Base-by-base conservation (phyloP, 1,140 invertebrate genomes). In the Gonatopus flavifemur region DNA sequence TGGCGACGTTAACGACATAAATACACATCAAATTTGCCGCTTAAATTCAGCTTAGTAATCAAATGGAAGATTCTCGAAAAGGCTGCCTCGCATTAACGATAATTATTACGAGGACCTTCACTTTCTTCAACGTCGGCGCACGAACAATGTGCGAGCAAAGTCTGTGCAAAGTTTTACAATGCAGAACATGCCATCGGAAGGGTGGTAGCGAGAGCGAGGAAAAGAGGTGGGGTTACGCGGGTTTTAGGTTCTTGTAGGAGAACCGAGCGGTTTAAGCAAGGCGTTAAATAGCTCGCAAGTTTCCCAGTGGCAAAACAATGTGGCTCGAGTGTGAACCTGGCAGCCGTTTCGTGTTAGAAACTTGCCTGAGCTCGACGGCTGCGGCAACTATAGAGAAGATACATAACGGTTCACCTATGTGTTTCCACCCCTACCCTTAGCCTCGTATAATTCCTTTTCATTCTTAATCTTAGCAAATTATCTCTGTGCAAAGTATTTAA, bases 211-310 rank as follows among this genome's bases (percentile, higher is more conserved):
- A 37, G 18, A 38, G 32, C n/a, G 37, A 36, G 47, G 46, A 54
- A 54, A 46, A 38, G 19, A 35, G 36, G 43, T 55, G 25, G 30
- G 41, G 28, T 25, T 40, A 49, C 16, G 44, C 47, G 52, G 62
- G 57, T 63, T 66, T 65, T 52, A 38, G 51, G 66, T 69, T 70
- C 65, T 71, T 70, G 69, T 48, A 48, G 52, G 50, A 45, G 45
- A 56, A 52, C 57, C 52, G 60, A 54, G 63, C 62, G 55, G 62
- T 66, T 64, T 54, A 56, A 56, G 61, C 66, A 62, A 72, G 60
- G 71, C 71, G 69, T 72, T 75, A 72, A 76, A 75, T 73, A 70
- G 69, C 72, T 73, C 44, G 66, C 67, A 73, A 76, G 69, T 75
- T 75, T 68, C 52, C 52, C 49, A n/a, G 46, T 53, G 46, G 66